Conservation (phyloP, 2,888 invertebrate species). For the Ferrisia virgata region DNA sequence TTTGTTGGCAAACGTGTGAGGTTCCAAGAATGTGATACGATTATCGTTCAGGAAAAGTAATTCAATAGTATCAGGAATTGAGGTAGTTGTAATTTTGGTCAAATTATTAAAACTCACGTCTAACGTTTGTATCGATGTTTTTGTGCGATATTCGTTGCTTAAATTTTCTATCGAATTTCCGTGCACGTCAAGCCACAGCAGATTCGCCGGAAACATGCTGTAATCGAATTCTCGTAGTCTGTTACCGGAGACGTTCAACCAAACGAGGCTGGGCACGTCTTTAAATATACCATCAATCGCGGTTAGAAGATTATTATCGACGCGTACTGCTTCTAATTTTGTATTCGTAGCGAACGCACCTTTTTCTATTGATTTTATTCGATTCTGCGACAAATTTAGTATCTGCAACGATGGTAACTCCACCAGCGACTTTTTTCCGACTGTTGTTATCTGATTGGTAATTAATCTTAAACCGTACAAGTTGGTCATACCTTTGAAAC, state of each 20-base stretch:
- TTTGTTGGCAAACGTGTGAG: constrained; percentile 85
- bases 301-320: constrained; percentile 79
- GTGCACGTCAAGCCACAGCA: constrained; percentile 87
- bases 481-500: constrained; percentile 79
- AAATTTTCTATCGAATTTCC: constrained; percentile 78
- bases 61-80: constrained; percentile 81
- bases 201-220: constrained; percentile 72
- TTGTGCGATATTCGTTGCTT: constrained; percentile 69
- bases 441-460: constrained; percentile 80
- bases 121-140: constrained; percentile 74
- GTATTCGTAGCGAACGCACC: constrained; percentile 76
- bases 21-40: constrained; percentile 77
- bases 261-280: constrained; percentile 76
- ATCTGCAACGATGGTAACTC: constrained; percentile 79
- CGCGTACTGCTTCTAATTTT: constrained; percentile 77
- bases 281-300: constrained; percentile 81
- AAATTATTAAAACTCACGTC: constrained; percentile 90
- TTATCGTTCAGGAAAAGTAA: constrained; percentile 85
- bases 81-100: constrained; percentile 68
- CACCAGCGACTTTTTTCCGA: constrained; percentile 74
- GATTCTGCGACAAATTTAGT: constrained; percentile 83
- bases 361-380: constrained; percentile 71
- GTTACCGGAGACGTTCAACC: constrained; percentile 90
- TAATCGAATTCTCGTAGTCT: constrained; percentile 85
- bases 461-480: constrained; percentile 84